Base-by-base conservation (phyloP, 2,797 vertebrate species). In the Protosalanx chinensis region DNA sequence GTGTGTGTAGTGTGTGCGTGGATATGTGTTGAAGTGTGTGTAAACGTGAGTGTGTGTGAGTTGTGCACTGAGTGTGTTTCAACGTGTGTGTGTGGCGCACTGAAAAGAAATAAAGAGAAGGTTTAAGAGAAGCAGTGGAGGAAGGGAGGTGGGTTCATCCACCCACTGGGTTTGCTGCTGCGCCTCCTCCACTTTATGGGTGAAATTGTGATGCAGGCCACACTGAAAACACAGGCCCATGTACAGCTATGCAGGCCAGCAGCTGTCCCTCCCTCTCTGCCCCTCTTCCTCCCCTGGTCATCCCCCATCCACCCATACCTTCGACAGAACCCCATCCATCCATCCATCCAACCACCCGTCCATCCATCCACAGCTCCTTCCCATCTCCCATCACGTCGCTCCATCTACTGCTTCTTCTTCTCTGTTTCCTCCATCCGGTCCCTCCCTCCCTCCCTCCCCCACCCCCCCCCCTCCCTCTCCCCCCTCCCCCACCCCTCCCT, bases 381-480 rank as follows among this genome's bases (percentile, higher is more conserved):
- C 61, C 69, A n/a, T n/a, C n/a, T n/a, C 1, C 59, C 62, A 61
- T 71, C 84, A 60, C 74, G 6, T 64, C 27, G 16, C 75, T 1
- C 64, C 27, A 59, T 86, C 67, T 79, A 69, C 8, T 0, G 61
- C 66, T 2, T 53, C 68, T 67, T 77, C 56, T 15, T 72, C 70
- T 80, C 86, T 0, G 23, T 89, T 87, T 5, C 83, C 87, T 5
- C 84, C 91, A 0, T 76, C 89, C 6, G 89, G 90, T 0, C 74
- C 84, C 1, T 80, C 86, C 61, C 51, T 27, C 18, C 18, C 51
- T 35, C 68, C 1, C 58, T 61, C 64, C 79, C 86, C 0, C 87
- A 91, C 72, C 86, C 89, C 41, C 85, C 89, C 32, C 79, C 80
- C 86, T 0, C 87, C 91, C 72, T 86, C 89, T 37, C 85, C 89